A percentile compares a stretch with the other conserved stretches of the same genome.
Evolutionary conservation across 2,113 vertebrate genomes (phyloP).

Genomic region (Spheniscus mendiculus): DNA sequence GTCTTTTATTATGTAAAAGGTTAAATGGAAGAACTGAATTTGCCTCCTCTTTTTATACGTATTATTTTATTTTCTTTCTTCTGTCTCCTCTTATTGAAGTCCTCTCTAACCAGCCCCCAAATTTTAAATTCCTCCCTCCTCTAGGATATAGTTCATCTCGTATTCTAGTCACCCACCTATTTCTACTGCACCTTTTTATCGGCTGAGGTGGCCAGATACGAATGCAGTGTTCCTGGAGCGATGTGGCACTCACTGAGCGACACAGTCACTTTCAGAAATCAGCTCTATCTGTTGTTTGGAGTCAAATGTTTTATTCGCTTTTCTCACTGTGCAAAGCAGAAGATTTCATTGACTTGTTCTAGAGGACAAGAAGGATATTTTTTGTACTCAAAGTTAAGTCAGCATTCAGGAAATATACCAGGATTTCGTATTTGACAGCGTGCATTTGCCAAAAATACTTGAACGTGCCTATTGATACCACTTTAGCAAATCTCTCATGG

Average conservation of each 20-base stretch:
- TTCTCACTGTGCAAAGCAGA: neutral
- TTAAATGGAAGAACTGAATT: conserved; percentile 50
- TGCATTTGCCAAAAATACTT: neutral
- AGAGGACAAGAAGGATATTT: neutral
- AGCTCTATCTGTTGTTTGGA: neutral
- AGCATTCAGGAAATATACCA: neutral
- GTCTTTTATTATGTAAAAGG: conserved; percentile 61
- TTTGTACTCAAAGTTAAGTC: neutral
- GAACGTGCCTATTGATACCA: neutral
- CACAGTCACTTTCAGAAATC: neutral
- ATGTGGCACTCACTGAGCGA: neutral
- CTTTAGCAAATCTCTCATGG: neutral
- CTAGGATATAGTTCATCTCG: neutral
- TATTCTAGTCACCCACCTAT: neutral
- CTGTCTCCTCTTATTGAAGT: conserved; percentile 27
- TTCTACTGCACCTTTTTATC: neutral
- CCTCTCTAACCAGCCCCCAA: neutral
- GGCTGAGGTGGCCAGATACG: neutral
- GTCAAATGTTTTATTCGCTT: neutral
- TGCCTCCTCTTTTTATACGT: neutral
- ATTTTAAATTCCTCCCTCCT: neutral
- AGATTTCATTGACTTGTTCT: neutral
- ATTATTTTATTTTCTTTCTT: conserved; percentile 34
- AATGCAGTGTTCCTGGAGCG: neutral
- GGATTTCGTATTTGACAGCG: neutral